Evolutionary conservation across 1,140 invertebrate species (phyloP), one percentile per base, ranked within the genome.

Genomic region (Episyrphus balteatus): DNA sequence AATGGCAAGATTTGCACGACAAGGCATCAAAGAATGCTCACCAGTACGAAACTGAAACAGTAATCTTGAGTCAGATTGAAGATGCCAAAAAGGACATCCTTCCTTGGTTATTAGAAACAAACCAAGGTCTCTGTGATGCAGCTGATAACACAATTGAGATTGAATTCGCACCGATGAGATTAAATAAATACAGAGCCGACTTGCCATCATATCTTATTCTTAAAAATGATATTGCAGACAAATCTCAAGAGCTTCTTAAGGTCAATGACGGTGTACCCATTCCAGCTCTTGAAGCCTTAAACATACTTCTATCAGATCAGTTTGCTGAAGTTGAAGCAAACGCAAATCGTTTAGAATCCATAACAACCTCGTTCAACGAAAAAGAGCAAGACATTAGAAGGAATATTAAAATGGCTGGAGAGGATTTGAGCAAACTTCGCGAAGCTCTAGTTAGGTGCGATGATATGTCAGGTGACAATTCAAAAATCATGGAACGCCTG

Each of bases 31-130:
- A 82, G 49, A 76, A 79, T 49, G 76, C 81, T 11, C 82, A 92
- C 66, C 80, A 81, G 40, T 79, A 87, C 37, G 91, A 96, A 67
- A 86, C 88, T 1, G 88, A 94, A 64, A 71, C 85, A 1, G 82
- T 89, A 6, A 84, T 94, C 41, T 94, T 91, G 90, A 87, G 89
- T 54, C 88, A 94, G 66, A 85, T 95, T 7, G 83, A 91, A 46
- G 84, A 88, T 51, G 79, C 82, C 0, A 89, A 88, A 59, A 82
- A 84, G 52, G 86, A 91, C 60, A 71, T 95, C 13, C 68, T 84
- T 1, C 78, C 78, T 30, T 97, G 93, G 93, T 60, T 93, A 5
- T 81, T 76, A 49, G 82, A 87, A 54, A 91, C 86, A 9, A 83
- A 84, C 51, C 78, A 82, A 54, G 77, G 76, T 21, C 69, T 95